Evolutionary conservation across 2,797 vertebrate genomes (phyloP).

Genomic region (Rousettus madagascariensis): DNA sequence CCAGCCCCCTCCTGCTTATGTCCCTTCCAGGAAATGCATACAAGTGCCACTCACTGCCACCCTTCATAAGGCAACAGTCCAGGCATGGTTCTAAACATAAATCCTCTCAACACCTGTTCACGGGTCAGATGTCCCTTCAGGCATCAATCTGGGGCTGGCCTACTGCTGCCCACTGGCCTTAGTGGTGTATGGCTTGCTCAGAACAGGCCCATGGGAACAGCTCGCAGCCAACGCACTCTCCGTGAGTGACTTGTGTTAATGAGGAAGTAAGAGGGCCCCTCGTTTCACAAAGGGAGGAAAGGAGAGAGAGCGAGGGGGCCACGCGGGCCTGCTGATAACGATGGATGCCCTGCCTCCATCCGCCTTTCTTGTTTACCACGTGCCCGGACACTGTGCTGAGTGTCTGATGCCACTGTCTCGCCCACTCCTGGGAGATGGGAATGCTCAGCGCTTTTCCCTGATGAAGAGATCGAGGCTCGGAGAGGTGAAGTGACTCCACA

Average conservation of each 20-base stretch:
- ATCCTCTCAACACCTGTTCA: neutral
- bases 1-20: neutral
- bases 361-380: neutral
- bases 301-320: no score
- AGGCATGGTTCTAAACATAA: neutral
- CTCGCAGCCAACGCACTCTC: accelerated
- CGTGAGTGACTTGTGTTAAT: neutral
- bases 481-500: neutral
- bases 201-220: neutral
- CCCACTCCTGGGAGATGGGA: neutral
- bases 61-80: neutral
- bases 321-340: accelerated
- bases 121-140: accelerated
- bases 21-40: neutral
- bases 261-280: neutral
- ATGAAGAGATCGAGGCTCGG: neutral
- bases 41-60: neutral
- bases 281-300: neutral
- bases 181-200: neutral
- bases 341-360: accelerated
- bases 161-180: neutral
- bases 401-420: neutral
- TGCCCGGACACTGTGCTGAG: neutral
- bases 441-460: neutral
- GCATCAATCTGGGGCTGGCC: neutral